Conservation (phyloP, 2,888 invertebrate species). For the Trypoxylon attenuatum region DNA sequence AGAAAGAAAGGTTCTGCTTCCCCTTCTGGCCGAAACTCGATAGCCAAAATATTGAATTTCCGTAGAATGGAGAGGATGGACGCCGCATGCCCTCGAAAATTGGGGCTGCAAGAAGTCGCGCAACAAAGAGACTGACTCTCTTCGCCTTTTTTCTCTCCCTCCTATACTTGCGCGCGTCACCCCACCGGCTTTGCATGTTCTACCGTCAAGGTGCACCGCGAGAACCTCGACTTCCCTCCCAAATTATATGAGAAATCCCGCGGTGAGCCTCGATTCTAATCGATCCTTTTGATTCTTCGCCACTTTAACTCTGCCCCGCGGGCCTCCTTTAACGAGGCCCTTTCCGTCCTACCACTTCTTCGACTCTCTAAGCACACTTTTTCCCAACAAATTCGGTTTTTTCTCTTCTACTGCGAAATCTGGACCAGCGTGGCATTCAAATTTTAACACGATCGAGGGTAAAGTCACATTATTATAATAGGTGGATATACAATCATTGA, state of each 20-base stretch:
- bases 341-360: constrained; percentile 21
- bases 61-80: constrained; percentile 47
- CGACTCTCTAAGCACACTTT: constrained; percentile 6
- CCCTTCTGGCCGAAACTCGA: constrained; percentile 53
- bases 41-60: constrained; percentile 70
- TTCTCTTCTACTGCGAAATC: constrained; percentile 4
- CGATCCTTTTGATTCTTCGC: constrained; percentile 63
- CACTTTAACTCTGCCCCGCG: constrained; percentile 60
- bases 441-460: no score
- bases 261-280: constrained; percentile 61
- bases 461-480: no score
- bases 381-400: constrained; percentile 5
- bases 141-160: constrained; percentile 31
- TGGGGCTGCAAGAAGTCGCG: constrained; percentile 47
- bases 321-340: constrained; percentile 55
- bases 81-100: constrained; percentile 33
- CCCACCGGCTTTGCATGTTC: constrained; percentile 18
- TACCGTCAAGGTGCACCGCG: constrained; percentile 35
- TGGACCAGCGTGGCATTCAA: no score
- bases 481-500: no score
- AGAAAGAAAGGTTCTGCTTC: constrained; percentile 12
- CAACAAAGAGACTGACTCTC: constrained; percentile 45
- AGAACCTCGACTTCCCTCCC: constrained; percentile 39
- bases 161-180: constrained; percentile 18
- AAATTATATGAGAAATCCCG: constrained; percentile 57